A percentile compares a stretch with the other conserved stretches of the same genome.
phyloP scores from a whole-genome alignment of 2,888 invertebrate genomes.

The Cosmorhoe ocellata region DNA sequence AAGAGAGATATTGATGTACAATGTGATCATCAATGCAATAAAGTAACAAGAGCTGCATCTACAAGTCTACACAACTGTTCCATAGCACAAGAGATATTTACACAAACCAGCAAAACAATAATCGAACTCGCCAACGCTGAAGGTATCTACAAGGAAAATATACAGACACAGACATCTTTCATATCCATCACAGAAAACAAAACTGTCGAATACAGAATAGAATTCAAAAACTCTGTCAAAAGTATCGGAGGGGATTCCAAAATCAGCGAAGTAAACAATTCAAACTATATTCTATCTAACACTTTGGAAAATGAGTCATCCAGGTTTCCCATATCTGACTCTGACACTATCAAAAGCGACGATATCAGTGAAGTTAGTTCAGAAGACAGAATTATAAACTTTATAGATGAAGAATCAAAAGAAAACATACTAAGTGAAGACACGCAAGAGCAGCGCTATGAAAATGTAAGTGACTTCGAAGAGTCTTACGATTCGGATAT shows the following conservation, averaged over 20 bases:
- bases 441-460: constrained; percentile 38
- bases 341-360: constrained; percentile 42
- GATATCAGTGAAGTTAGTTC: constrained; percentile 40
- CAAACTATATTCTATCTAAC: constrained; percentile 23
- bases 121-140: constrained; percentile 72
- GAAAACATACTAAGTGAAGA: constrained; percentile 39
- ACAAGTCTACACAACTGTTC: constrained; percentile 44
- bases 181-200: constrained; percentile 62
- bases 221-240: constrained; percentile 41
- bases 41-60: constrained; percentile 36
- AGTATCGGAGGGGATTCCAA: constrained; percentile 19
- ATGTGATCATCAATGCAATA: constrained; percentile 28
- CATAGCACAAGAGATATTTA: constrained; percentile 65
- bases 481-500: constrained; percentile 49
- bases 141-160: constrained; percentile 37
- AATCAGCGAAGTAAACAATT: constrained; percentile 14
- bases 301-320: constrained; percentile 54
- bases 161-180: constrained; percentile 72
- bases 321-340: constrained; percentile 46
- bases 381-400: constrained; percentile 39
- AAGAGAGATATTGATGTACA: constrained; percentile 34
- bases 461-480: constrained; percentile 45
- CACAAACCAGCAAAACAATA: constrained; percentile 84
- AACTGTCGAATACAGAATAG: constrained; percentile 57
- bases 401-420: constrained; percentile 46